Percentiles rank a stretch among this genome's conserved stretches.
phyloP scores from a whole-genome alignment of 2,797 vertebrate species.

The Gallinago nigripennis region DNA sequence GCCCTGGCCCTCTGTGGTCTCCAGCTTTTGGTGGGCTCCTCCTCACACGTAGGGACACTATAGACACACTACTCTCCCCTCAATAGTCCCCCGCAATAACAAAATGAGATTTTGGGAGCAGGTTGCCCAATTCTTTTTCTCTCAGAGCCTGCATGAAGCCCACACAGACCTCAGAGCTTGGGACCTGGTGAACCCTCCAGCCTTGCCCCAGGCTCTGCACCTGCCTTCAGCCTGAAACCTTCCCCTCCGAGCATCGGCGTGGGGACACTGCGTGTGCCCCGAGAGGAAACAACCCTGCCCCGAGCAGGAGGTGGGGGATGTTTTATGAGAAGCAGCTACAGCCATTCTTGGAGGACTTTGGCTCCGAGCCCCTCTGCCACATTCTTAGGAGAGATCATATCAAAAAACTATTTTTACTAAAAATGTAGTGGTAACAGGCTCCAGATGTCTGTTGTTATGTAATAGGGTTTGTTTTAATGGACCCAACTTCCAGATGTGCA shows the following conservation, averaged over 20 bases:
- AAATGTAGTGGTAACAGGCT: constrained; percentile 76
- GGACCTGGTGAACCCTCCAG: neutral
- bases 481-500: constrained; percentile 79
- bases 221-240: constrained; percentile 12
- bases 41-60: neutral
- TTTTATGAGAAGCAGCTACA: constrained; percentile 42
- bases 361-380: constrained; percentile 64
- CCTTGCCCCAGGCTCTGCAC: neutral
- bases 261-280: neutral
- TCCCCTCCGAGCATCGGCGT: neutral
- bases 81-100: neutral
- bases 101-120: neutral
- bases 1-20: neutral
- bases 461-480: constrained; percentile 78
- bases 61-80: neutral
- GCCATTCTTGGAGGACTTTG: constrained; percentile 58
- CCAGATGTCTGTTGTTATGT: constrained; percentile 82
- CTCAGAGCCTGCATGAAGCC: neutral
- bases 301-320: neutral
- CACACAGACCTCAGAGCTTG: neutral
- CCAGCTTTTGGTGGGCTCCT: neutral
- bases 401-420: constrained; percentile 76
- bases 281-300: neutral
- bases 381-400: constrained; percentile 79
- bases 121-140: neutral